phyloP scores from a whole-genome alignment of 64 coral and sea anemone genomes.

The Stichodactyla mertensii region DNA sequence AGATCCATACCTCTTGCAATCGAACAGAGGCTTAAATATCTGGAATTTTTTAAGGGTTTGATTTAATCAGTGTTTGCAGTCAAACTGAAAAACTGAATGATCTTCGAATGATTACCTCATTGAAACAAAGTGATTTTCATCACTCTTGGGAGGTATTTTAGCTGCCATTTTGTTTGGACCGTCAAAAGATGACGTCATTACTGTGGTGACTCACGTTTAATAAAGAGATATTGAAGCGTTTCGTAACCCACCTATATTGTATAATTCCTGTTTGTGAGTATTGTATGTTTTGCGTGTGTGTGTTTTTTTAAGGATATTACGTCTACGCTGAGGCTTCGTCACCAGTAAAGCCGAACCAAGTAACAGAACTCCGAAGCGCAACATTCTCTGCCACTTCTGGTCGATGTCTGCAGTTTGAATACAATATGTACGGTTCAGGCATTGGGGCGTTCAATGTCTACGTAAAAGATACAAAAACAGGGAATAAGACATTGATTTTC shows the following conservation, averaged over 20 bases:
- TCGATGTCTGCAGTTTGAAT: slow-evolving; percentile 58
- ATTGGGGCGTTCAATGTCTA: slow-evolving; percentile 42
- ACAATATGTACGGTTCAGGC: slow-evolving; percentile 63
- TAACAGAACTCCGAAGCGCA: slow-evolving; percentile 40
- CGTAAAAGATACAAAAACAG: background rate
- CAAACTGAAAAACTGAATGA: background rate
- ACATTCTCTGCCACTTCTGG: slow-evolving; percentile 23
- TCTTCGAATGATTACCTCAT: background rate
- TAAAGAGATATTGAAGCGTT: too few relatives aligned
- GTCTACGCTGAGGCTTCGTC: slow-evolving; percentile 45
- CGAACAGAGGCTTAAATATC: too few relatives aligned
- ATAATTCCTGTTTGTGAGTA: slow-evolving; percentile 20
- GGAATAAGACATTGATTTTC: background rate
- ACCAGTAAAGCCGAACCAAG: slow-evolving; percentile 45
- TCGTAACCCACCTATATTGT: too few relatives aligned
- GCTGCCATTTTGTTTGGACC: too few relatives aligned
- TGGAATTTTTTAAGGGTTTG: too few relatives aligned
- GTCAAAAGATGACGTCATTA: too few relatives aligned
- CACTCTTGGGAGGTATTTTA: too few relatives aligned
- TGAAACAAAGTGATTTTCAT: too few relatives aligned
- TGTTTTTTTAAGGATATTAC: slow-evolving; percentile 16
- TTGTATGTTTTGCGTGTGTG: background rate
- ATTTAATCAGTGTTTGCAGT: background rate
- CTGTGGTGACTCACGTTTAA: too few relatives aligned
- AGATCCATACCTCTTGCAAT: too few relatives aligned